Conservation (phyloP, 1,140 invertebrate species). For the Drosophila punjabiensis region DNA sequence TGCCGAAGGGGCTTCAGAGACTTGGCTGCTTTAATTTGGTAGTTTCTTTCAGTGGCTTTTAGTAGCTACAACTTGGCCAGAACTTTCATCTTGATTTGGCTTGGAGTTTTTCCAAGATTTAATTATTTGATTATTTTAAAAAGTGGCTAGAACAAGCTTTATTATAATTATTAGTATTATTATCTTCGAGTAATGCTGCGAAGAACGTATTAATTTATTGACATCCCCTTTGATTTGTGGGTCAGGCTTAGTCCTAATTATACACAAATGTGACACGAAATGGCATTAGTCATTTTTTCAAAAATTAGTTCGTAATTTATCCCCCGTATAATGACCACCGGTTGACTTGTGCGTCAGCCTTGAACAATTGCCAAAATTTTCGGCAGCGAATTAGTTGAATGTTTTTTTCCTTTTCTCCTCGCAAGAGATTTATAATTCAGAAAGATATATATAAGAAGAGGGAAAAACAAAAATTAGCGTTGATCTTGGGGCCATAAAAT, state of each 20-base stretch:
- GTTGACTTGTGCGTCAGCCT: conserved; percentile 62
- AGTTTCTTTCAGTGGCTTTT: not conserved
- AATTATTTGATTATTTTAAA: conserved; percentile 6
- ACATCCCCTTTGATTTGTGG: conserved; percentile 11
- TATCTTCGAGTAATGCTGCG: not conserved
- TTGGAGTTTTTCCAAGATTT: not conserved
- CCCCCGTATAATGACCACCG: conserved; percentile 10
- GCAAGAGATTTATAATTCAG: conserved; percentile 58
- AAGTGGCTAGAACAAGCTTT: conserved; percentile 4
- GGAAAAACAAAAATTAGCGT: conserved; percentile 30
- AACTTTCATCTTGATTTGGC: conserved; percentile 68
- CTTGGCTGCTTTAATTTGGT: conserved; percentile 19
- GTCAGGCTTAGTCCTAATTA: conserved; percentile 21
- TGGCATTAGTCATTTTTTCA: conserved; percentile 27
- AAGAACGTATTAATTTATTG: not conserved
- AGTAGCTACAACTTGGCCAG: conserved; percentile 34
- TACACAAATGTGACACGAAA: conserved; percentile 10
- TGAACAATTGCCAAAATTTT: conserved; percentile 75
- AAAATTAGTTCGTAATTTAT: conserved; percentile 17
- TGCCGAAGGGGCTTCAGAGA: conserved; percentile 9
- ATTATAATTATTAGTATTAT: too few species aligned
- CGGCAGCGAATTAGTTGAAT: conserved; percentile 32
- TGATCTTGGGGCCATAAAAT: conserved; percentile 56
- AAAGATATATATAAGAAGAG: conserved; percentile 11
- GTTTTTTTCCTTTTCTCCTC: conserved; percentile 30